Conservation (phyloP, 2,888 invertebrate species). For the Choristoneura rosaceana region DNA sequence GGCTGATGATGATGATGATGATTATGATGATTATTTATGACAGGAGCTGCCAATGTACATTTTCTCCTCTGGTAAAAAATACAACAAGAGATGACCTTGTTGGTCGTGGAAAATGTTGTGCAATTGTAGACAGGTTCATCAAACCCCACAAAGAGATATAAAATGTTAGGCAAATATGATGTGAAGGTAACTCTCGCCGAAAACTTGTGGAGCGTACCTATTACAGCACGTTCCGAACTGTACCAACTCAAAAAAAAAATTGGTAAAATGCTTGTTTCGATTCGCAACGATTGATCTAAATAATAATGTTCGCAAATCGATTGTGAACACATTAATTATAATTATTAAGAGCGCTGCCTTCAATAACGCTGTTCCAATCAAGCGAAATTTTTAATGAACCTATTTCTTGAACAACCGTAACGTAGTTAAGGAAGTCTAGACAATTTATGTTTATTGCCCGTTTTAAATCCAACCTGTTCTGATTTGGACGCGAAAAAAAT, state of each 20-base stretch:
- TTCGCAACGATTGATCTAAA: slow-evolving; percentile 1
- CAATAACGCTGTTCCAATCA: slow-evolving; percentile 36
- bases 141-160: no score
- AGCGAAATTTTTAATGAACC: slow-evolving; percentile 36
- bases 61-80: no score
- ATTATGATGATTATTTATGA: no score
- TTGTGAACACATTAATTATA: slow-evolving; percentile 27
- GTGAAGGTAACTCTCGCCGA: no score
- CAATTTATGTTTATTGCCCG: slow-evolving; percentile 40
- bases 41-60: no score
- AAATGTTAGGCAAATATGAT: no score
- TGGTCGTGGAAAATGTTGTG: no score
- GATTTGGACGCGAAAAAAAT: slow-evolving; percentile 24
- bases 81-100: no score
- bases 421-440: slow-evolving; percentile 40
- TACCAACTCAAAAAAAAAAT: background rate
- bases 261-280: background rate
- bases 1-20: no score
- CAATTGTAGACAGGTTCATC: no score
- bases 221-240: background rate
- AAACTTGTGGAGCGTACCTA: background rate
- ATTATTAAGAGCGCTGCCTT: slow-evolving; percentile 15
- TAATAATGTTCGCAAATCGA: slow-evolving; percentile 24
- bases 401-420: slow-evolving; percentile 39
- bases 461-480: slow-evolving; percentile 37